Base-by-base conservation (phyloP, 2,797 vertebrate species). In the Notamacropus eugenii region DNA sequence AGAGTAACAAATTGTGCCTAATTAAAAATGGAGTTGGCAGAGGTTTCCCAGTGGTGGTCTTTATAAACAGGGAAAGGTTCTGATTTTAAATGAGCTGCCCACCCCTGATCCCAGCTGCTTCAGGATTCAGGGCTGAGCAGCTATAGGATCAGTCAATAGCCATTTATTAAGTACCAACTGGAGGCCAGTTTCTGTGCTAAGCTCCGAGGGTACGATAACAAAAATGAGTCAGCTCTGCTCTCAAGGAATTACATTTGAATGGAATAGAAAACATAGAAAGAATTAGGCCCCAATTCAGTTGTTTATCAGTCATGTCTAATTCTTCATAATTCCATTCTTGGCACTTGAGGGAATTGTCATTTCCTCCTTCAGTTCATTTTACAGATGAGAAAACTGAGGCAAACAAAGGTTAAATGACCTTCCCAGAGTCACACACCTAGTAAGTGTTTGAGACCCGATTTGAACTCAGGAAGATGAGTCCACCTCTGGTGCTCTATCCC, bases 1-100 rank as follows among this genome's bases (percentile, higher is more conserved):
- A 57, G 93, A 93, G 31, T 2, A 40, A 93, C 95, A 97, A 97
- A 98, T 98, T 98, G 97, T 96, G 94, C 96, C 93, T 97, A 93
- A 94, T 98, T 98, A 97, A 97, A 82, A 97, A 96, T 62, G 74
- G 90, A 96, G 94, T 10, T 90, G 96, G 96, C 93, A 95, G 96
- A 56, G 92, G 97, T 96, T 97, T 97, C 90, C 97, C 96, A 94
- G 96, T 92, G 19, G 94, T 97, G 97, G 95, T 97, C 97, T 95
- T 98, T 95, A 3, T 91, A 8, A 94, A 98, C 96, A 97, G 82
- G 87, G 94, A 98, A 97, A 98, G 94, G 96, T 97, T 97, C 97
- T 97, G 96, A 97, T 97, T 98, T 97, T 98, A 96, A 98, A 92
- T 98, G 31, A 96, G 95, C 92, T 62, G 90, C 94, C 96, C 96